A percentile compares a stretch with the other conserved stretches of the same genome.
Conservation (phyloP, 2,797 vertebrate genomes). For the Phoxinus dragarum region DNA sequence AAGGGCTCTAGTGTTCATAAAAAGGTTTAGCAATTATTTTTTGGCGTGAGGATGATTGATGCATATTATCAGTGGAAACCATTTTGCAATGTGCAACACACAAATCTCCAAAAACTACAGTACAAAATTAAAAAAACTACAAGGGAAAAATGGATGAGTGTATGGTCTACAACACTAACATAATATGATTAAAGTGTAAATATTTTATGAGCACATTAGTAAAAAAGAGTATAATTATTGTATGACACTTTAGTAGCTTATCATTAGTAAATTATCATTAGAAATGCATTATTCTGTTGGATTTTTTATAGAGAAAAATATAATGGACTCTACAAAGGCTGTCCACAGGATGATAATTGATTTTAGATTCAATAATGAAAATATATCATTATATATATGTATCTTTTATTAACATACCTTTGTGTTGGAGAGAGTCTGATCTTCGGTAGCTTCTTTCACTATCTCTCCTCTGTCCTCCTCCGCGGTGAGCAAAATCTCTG, state of each 20-base stretch:
- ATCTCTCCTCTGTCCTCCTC: slow-evolving; percentile 84
- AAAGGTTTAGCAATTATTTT: slow-evolving; percentile 14
- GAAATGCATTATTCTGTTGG: not conserved
- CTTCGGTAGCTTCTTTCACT: slow-evolving; percentile 81
- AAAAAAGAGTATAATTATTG: not conserved
- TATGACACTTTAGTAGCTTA: not conserved
- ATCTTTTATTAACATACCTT: slow-evolving; percentile 67
- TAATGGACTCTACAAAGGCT: not conserved
- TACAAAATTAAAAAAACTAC: not conserved
- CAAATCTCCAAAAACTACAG: slow-evolving; percentile 1
- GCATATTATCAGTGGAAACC: slow-evolving; percentile 22
- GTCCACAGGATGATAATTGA: not conserved
- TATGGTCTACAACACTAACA: not conserved
- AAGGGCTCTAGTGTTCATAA: slow-evolving; percentile 2
- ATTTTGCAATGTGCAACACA: not conserved
- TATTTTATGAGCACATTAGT: not conserved
- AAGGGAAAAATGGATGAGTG: not conserved
- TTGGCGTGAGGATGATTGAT: slow-evolving; percentile 6
- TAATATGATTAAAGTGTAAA: not conserved
- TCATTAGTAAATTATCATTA: not conserved
- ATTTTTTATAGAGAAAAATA: not conserved
- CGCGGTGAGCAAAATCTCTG: slow-evolving; percentile 85
- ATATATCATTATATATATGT: not conserved
- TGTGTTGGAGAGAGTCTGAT: slow-evolving; percentile 78
- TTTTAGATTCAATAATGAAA: not conserved